phyloP scores from a whole-genome alignment of 1,140 invertebrate genomes.

The Apis florea region DNA sequence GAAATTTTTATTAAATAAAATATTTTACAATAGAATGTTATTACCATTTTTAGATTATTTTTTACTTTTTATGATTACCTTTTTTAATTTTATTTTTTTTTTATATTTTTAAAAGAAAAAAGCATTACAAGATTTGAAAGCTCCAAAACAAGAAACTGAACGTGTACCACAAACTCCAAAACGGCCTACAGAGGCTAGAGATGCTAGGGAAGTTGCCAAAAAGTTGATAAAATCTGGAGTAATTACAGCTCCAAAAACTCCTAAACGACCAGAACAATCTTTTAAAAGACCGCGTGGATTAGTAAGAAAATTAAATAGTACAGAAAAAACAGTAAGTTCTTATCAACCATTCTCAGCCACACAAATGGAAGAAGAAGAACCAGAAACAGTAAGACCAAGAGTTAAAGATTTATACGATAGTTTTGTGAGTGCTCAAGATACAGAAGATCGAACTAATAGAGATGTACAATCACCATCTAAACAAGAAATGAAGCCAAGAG shows the following conservation, averaged over 20 bases:
- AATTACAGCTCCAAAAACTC: slow-evolving; percentile 90
- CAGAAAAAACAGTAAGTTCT: slow-evolving; percentile 87
- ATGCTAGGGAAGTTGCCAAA: slow-evolving; percentile 96
- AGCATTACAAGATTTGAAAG: slow-evolving; percentile 92
- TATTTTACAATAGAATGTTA: no score
- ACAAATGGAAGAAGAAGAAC: slow-evolving; percentile 85
- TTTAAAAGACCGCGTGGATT: slow-evolving; percentile 90
- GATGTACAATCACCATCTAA: slow-evolving; percentile 80
- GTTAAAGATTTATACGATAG: slow-evolving; percentile 93
- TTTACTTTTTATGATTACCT: not conserved
- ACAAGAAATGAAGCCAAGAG: slow-evolving; percentile 84
- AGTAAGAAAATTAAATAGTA: slow-evolving; percentile 89
- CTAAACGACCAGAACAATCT: slow-evolving; percentile 89
- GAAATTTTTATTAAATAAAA: not conserved
- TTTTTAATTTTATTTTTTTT: not conserved
- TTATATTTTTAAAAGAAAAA: slow-evolving; percentile 87
- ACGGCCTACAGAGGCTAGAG: slow-evolving; percentile 91
- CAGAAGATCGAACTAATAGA: slow-evolving; percentile 81
- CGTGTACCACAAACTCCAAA: slow-evolving; percentile 87
- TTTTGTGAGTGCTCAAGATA: slow-evolving; percentile 90
- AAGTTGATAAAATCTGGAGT: slow-evolving; percentile 97
- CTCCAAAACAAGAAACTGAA: slow-evolving; percentile 93
- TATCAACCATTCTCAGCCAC: slow-evolving; percentile 95
- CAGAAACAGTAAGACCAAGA: slow-evolving; percentile 73
- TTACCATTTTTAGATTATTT: not conserved